A percentile compares a stretch with the other conserved stretches of the same genome.
Evolutionary conservation across 2,888 invertebrate genomes (phyloP).

Genomic region (Limnephilus auricula): DNA sequence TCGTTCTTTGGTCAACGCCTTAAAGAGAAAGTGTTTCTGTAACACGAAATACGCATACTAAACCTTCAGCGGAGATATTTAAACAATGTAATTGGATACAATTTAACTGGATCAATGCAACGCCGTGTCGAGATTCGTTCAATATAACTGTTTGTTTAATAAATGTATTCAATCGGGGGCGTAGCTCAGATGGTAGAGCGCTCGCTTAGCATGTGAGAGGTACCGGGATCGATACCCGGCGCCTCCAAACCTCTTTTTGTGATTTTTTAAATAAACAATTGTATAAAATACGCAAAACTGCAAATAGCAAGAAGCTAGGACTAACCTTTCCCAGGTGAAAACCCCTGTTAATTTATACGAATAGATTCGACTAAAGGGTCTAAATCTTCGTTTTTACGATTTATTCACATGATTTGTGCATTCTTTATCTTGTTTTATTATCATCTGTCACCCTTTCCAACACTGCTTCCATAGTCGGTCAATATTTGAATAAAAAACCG

Average conservation of each 20-base stretch:
- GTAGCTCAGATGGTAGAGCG: constrained; percentile 80
- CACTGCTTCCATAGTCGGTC: not conserved
- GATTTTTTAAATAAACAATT: not conserved
- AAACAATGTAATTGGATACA: not conserved
- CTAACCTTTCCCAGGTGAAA: no score
- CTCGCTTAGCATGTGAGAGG: constrained; percentile 79
- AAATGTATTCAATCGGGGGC: constrained; percentile 70
- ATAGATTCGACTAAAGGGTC: no score
- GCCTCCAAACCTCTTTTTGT: constrained; percentile 72
- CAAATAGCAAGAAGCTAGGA: no score
- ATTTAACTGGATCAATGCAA: not conserved
- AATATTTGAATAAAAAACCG: constrained; percentile 48
- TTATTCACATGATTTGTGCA: not conserved
- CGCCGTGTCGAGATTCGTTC: not conserved
- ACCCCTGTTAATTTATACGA: no score
- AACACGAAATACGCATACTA: not conserved
- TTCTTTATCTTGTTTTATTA: not conserved
- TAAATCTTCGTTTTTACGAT: no score
- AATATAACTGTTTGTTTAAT: not conserved
- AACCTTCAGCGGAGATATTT: not conserved
- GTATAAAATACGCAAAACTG: no score
- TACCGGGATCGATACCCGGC: constrained; percentile 79
- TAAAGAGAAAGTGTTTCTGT: not conserved
- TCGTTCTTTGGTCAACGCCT: not conserved
- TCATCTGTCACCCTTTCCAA: not conserved